phyloP scores from a whole-genome alignment of 2,113 vertebrate genomes.

The Saiga tatarica region DNA sequence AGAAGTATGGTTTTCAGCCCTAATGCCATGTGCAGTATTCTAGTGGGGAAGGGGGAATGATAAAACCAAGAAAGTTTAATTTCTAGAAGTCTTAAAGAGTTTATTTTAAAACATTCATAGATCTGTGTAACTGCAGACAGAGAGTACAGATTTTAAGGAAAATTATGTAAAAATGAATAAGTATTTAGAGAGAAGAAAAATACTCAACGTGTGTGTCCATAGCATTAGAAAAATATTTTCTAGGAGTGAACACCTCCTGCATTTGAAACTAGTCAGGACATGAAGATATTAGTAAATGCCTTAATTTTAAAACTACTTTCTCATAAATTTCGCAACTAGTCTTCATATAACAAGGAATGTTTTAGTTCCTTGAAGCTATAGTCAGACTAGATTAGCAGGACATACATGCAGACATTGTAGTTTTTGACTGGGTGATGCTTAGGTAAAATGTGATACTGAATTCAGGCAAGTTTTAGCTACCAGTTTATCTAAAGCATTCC shows the following conservation, averaged over 20 bases:
- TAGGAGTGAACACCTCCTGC: not conserved
- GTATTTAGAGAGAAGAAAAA: not conserved
- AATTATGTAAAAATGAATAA: not conserved
- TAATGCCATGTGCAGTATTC: not conserved
- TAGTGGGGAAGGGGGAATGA: not conserved
- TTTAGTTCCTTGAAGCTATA: not conserved
- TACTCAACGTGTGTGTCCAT: not conserved
- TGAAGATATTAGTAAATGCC: not conserved
- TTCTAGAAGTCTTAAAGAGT: not conserved
- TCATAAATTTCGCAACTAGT: not conserved
- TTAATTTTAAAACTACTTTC: not conserved
- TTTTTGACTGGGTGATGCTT: not conserved
- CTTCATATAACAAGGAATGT: not conserved
- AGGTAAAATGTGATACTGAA: constrained; percentile 14
- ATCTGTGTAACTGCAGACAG: not conserved
- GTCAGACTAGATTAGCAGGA: not conserved
- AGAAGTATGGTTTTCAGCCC: not conserved
- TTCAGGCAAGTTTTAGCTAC: not conserved
- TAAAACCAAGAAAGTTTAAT: not conserved
- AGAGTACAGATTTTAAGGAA: not conserved
- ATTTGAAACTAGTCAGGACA: not conserved
- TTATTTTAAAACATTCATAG: constrained; percentile 18
- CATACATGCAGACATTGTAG: not conserved
- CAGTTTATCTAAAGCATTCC: not conserved
- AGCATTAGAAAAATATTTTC: not conserved